These are phyloP conservation scores for Bombus difficillimus DNA, from an alignment of 1,140 invertebrate species.

Conservation along the genomic window DNA sequence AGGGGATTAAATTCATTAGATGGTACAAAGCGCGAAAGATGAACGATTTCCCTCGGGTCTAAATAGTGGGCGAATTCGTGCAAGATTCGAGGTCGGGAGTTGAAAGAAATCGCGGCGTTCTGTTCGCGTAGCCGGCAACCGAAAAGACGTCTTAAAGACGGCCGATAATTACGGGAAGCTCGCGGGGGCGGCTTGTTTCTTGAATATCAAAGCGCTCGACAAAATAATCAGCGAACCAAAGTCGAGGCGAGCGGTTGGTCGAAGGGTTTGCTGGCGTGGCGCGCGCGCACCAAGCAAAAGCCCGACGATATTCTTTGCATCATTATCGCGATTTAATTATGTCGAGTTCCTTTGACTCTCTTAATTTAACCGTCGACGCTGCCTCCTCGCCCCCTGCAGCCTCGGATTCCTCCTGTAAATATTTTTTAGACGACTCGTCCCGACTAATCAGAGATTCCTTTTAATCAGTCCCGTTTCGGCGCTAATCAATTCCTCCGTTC, in stretches of 20 bases:
- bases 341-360: slow-evolving; percentile 74
- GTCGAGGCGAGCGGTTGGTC: slow-evolving; percentile 46
- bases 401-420: slow-evolving; percentile 51
- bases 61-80: background rate
- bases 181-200: slow-evolving; percentile 63
- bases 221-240: slow-evolving; percentile 69
- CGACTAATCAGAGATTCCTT: slow-evolving; percentile 62
- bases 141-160: slow-evolving; percentile 61
- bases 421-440: slow-evolving; percentile 54
- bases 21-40: background rate
- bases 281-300: slow-evolving; percentile 11
- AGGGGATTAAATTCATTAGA: background rate
- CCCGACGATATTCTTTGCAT: slow-evolving; percentile 74
- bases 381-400: background rate
- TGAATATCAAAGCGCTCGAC: slow-evolving; percentile 69
- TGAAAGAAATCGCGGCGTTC: slow-evolving; percentile 28
- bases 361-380: slow-evolving; percentile 60
- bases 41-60: background rate
- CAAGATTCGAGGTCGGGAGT: background rate
- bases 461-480: slow-evolving; percentile 57
- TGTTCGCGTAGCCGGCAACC: background rate
- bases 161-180: slow-evolving; percentile 68
- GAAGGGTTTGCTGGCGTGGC: slow-evolving; percentile 55
- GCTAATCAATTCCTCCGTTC: slow-evolving; percentile 3
- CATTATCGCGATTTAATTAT: slow-evolving; percentile 78